phyloP scores from a whole-genome alignment of 1,140 invertebrate genomes.

The Plutomurus gul region DNA sequence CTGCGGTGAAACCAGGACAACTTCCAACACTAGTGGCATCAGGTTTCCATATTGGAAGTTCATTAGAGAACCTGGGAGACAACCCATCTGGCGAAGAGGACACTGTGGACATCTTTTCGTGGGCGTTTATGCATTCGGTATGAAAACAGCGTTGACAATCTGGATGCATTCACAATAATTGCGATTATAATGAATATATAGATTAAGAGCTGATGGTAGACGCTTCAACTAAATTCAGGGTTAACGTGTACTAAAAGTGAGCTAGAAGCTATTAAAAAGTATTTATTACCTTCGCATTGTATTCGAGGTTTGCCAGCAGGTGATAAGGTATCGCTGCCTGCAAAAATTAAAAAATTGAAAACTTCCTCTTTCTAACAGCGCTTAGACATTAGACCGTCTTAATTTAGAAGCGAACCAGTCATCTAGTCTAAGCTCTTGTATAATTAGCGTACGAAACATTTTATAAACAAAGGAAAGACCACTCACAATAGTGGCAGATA shows the following conservation, averaged over 20 bases:
- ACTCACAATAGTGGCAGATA: slow-evolving; percentile 49
- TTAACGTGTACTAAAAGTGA: neutral
- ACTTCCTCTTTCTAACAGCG: neutral
- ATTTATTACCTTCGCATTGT: slow-evolving; percentile 47
- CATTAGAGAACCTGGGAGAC: neutral
- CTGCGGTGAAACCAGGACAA: neutral
- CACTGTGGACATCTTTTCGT: slow-evolving; percentile 21
- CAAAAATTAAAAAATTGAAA: slow-evolving; percentile 1
- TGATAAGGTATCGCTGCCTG: slow-evolving; percentile 44
- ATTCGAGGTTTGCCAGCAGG: slow-evolving; percentile 31
- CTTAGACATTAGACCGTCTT: neutral
- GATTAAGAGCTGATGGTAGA: neutral
- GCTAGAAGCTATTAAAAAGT: neutral
- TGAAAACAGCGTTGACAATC: slow-evolving; percentile 50
- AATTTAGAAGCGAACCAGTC: neutral
- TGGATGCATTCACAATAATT: neutral
- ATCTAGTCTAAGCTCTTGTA: neutral
- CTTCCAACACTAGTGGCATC: neutral
- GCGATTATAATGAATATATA: neutral
- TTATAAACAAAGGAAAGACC: too few relatives aligned
- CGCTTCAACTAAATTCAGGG: neutral
- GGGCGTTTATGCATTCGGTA: slow-evolving; percentile 35
- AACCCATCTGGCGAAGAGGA: neutral
- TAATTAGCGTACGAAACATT: neutral
- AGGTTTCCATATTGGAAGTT: neutral